Evolutionary conservation across 1,140 invertebrate genomes (phyloP).

Genomic region (Aphelenchoides fujianensis): DNA sequence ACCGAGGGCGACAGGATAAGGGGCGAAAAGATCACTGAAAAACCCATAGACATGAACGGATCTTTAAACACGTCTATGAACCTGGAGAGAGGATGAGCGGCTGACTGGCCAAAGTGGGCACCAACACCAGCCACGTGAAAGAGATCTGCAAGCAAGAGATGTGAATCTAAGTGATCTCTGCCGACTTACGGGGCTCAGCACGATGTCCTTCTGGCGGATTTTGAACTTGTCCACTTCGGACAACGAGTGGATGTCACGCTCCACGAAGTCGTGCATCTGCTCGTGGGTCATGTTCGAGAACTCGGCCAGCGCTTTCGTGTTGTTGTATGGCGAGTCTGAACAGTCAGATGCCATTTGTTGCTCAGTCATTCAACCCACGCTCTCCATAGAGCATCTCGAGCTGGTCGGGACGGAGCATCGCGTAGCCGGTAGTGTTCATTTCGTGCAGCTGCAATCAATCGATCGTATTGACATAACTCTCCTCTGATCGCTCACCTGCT

Average conservation of each 20-base stretch:
- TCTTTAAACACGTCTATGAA: not conserved
- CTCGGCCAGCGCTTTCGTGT: slow-evolving; percentile 21
- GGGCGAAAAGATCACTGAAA: slow-evolving; percentile 32
- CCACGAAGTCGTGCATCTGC: slow-evolving; percentile 26
- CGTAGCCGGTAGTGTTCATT: slow-evolving; percentile 41
- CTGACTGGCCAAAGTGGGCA: slow-evolving; percentile 11
- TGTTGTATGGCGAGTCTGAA: slow-evolving; percentile 42
- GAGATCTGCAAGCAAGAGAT: slow-evolving; percentile 20
- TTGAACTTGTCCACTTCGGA: slow-evolving; percentile 22
- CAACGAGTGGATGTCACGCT: slow-evolving; percentile 28
- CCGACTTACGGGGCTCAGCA: slow-evolving; percentile 5
- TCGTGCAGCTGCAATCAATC: slow-evolving; percentile 31
- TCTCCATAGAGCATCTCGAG: slow-evolving; percentile 43
- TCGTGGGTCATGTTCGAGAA: slow-evolving; percentile 23
- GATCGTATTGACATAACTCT: slow-evolving; percentile 1
- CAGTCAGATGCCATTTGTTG: not conserved
- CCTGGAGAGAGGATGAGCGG: slow-evolving; percentile 33
- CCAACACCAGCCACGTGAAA: slow-evolving; percentile 25
- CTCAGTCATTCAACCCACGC: not conserved
- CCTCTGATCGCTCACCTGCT: slow-evolving; percentile 52
- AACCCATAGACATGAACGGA: not conserved
- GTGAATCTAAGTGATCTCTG: not conserved
- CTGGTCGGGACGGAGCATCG: slow-evolving; percentile 36
- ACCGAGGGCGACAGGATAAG: slow-evolving; percentile 45
- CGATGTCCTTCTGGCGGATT: slow-evolving; percentile 2